phyloP scores from a whole-genome alignment of 2,888 invertebrate species.

The Tetheella fluctuosa region DNA sequence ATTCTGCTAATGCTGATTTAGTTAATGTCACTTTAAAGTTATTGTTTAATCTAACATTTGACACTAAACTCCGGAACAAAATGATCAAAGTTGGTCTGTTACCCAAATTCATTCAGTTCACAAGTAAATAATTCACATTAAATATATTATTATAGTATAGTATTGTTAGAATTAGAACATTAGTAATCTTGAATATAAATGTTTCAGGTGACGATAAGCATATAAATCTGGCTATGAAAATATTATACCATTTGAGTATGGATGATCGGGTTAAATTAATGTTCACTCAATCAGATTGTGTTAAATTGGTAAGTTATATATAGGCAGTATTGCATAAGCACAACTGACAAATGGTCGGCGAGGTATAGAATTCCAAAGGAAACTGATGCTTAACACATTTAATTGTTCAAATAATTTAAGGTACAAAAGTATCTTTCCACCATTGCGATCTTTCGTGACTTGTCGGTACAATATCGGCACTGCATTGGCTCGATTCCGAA shows the following conservation, averaged over 20 bases:
- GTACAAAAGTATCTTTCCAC: no score
- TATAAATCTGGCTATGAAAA: constrained; percentile 90
- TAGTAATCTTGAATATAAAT: not conserved
- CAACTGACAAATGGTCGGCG: no score
- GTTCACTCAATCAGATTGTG: constrained; percentile 97
- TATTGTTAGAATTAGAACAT: not conserved
- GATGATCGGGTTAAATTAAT: constrained; percentile 97
- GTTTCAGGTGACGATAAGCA: constrained; percentile 89
- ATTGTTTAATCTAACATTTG: constrained; percentile 98
- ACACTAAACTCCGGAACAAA: constrained; percentile 91
- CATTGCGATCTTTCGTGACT: no score
- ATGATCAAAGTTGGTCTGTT: constrained; percentile 96
- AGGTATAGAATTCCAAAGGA: no score
- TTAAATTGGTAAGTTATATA: constrained; percentile 87
- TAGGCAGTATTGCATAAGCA: no score
- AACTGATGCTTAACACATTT: no score
- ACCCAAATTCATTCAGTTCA: constrained; percentile 94
- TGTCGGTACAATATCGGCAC: no score
- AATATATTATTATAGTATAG: constrained; percentile 17
- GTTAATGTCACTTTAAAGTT: constrained; percentile 94
- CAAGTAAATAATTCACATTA: constrained; percentile 85
- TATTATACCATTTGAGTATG: constrained; percentile 96
- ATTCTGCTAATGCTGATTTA: constrained; percentile 87
- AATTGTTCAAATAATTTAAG: not conserved
- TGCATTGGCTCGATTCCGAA: no score